Evolutionary conservation across 2,797 vertebrate genomes (phyloP).

Genomic region (Phoebastria nigripes): DNA sequence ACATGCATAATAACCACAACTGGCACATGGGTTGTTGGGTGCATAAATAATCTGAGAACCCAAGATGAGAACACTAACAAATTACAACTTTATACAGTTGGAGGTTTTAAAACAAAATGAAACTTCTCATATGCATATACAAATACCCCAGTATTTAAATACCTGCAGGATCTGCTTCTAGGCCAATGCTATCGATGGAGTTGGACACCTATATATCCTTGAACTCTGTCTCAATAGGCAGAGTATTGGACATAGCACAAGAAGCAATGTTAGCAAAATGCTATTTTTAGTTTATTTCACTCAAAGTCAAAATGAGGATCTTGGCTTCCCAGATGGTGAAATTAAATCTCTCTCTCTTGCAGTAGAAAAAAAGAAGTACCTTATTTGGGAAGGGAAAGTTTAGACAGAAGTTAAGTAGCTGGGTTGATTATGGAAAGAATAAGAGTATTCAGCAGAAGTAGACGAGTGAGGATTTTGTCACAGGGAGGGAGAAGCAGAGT

Average conservation of each 20-base stretch:
- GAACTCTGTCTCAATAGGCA: background rate
- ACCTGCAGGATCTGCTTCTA: background rate
- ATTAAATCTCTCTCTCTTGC: background rate
- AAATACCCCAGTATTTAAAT: background rate
- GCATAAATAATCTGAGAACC: background rate
- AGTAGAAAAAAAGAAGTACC: background rate
- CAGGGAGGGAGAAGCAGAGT: background rate
- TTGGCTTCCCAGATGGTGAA: background rate
- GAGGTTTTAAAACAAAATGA: background rate
- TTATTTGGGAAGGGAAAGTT: background rate
- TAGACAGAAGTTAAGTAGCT: background rate
- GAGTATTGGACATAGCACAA: background rate
- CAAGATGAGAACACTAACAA: background rate
- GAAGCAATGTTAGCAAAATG: background rate
- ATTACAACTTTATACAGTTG: background rate
- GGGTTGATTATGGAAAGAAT: background rate
- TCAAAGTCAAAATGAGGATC: constrained; percentile 32
- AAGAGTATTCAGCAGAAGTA: background rate
- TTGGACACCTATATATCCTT: background rate
- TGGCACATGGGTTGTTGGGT: background rate
- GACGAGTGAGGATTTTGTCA: background rate
- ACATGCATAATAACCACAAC: background rate
- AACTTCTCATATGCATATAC: background rate
- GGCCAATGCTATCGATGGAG: background rate
- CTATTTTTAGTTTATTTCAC: constrained; percentile 38